phyloP scores from a whole-genome alignment of 1,140 invertebrate genomes.

The Leucophenga varia region DNA sequence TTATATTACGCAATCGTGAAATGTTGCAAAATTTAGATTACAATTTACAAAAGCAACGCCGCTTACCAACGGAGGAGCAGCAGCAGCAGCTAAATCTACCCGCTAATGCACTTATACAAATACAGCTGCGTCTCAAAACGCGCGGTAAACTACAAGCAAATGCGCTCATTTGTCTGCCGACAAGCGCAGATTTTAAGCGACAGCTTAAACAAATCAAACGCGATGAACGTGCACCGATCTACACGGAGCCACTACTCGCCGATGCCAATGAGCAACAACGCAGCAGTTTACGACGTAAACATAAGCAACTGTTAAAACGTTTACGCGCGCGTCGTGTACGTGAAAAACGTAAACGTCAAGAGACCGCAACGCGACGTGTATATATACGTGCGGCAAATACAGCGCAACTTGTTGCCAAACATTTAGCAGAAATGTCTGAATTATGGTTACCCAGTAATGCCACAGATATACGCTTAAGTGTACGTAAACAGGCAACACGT shows the following conservation, averaged over 20 bases:
- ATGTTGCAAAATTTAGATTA: too few species aligned
- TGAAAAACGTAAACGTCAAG: constrained; percentile 56
- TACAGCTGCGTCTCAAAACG: constrained; percentile 58
- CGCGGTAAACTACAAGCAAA: constrained; percentile 60
- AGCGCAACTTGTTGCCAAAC: constrained; percentile 56
- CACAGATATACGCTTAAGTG: constrained; percentile 45
- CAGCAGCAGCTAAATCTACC: too few species aligned
- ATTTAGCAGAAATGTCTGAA: constrained; percentile 65
- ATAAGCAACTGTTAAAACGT: constrained; percentile 64
- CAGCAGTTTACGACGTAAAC: constrained; percentile 61
- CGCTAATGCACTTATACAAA: constrained; percentile 59
- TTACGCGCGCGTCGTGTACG: constrained; percentile 61
- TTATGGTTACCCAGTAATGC: constrained; percentile 67
- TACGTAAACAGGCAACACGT: constrained; percentile 66
- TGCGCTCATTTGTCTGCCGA: constrained; percentile 68
- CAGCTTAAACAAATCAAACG: constrained; percentile 55
- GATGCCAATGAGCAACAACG: constrained; percentile 64
- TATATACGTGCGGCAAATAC: constrained; percentile 50
- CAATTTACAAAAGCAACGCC: constrained; percentile 10
- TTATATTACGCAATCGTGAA: constrained; percentile 61
- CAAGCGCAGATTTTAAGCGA: constrained; percentile 59
- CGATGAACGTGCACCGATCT: constrained; percentile 49
- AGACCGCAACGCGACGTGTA: constrained; percentile 40
- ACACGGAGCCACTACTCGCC: constrained; percentile 60
- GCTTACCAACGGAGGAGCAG: constrained; percentile 2